Base-by-base conservation (phyloP, 2,113 vertebrate genomes). In the Pluvialis apricaria region DNA sequence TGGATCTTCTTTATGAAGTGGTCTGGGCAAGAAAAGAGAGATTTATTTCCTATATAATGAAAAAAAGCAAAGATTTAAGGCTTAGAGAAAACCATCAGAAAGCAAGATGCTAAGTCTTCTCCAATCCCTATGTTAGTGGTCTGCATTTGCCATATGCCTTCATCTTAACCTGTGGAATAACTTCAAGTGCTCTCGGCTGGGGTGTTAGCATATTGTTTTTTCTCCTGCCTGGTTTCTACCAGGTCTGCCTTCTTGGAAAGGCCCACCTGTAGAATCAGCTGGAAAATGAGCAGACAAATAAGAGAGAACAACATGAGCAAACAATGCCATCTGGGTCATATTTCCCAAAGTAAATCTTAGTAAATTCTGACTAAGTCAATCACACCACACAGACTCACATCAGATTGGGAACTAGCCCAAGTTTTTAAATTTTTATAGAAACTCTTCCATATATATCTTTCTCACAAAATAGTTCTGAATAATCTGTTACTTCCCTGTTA, bases 341-440 rank as follows among this genome's bases (percentile, higher is more conserved):
- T 73, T 92, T 87, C 68, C 78, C 54, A n/a, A 61, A 87, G 84
- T 54, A 94, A 94, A 91, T 70, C 75, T 77, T 54, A 36, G 81
- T 87, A 69, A 91, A 71, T 82, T 94, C 77, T 84, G 72, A 79
- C 70, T 87, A 91, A 91, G 52, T 82, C 64, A 79, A 49, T 87
- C 2, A 0, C 45, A 73, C 51, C 52, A 85, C 52, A 79, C 26
- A 94, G 45, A 42, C 87, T 77, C 42, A 82, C 29, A 77, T 87
- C 26, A 82, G 44, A 60, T 36, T 90, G 83, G 57, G 70, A 94
- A 80, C 18, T 36, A 86, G 40, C 31, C 60, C 38, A 88, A 77
- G n/a, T 36, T 90, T 90, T 88, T 34, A 78, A 94, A 60, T 24
- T 73, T 91, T 77, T 78, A 17, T 60, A 52, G 9, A 78, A 58